These are phyloP conservation scores for Nixonia krombeini DNA, from an alignment of 1,140 invertebrate species.

Conservation along the genomic window DNA sequence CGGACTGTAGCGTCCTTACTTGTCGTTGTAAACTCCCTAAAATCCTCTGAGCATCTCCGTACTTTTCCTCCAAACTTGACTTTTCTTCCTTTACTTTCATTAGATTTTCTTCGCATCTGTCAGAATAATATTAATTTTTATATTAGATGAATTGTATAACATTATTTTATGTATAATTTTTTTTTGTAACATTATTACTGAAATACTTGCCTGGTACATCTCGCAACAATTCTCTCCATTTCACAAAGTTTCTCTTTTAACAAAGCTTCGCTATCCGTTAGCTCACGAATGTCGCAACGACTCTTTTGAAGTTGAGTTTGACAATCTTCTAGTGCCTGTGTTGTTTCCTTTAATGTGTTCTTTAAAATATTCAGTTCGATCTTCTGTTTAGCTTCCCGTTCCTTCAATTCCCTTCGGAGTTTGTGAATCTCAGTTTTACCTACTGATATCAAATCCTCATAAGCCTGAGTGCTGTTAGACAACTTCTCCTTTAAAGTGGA, in stretches of 20 bases:
- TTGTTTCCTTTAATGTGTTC: slow-evolving; percentile 55
- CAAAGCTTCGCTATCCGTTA: slow-evolving; percentile 36
- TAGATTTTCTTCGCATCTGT: slow-evolving; percentile 53
- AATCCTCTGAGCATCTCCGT: slow-evolving; percentile 48
- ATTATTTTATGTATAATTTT: neutral
- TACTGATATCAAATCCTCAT: slow-evolving; percentile 55
- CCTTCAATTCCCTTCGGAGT: slow-evolving; percentile 51
- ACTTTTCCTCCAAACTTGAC: slow-evolving; percentile 55
- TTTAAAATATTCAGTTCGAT: slow-evolving; percentile 58
- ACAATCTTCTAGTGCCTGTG: slow-evolving; percentile 56
- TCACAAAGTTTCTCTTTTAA: slow-evolving; percentile 48
- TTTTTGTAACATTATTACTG: neutral
- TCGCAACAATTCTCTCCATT: slow-evolving; percentile 34
- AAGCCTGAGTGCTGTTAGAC: slow-evolving; percentile 35
- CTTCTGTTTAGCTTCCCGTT: slow-evolving; percentile 54
- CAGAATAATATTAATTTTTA: neutral
- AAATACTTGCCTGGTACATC: slow-evolving; percentile 29
- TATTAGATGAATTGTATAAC: neutral
- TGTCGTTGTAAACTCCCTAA: slow-evolving; percentile 55
- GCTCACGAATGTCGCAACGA: slow-evolving; percentile 51
- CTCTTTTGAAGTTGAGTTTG: slow-evolving; percentile 58
- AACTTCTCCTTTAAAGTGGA: slow-evolving; percentile 51
- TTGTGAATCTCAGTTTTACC: slow-evolving; percentile 52
- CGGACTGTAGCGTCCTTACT: slow-evolving; percentile 44
- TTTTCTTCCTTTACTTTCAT: slow-evolving; percentile 57